Conservation (phyloP, 2,113 vertebrate genomes). For the Rhinogobius similis region DNA sequence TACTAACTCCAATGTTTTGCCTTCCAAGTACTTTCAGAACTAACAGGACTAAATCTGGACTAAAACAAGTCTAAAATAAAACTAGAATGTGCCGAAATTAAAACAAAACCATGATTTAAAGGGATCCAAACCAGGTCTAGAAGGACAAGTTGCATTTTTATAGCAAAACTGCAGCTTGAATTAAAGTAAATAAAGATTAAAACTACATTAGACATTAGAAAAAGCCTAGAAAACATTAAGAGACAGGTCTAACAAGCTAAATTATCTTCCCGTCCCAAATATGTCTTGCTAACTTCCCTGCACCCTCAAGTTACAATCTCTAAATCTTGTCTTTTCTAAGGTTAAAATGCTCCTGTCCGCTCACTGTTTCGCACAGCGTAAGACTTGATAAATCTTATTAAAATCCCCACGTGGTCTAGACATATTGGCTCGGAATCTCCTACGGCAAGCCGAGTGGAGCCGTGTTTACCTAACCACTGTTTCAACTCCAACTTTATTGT, state of each 20-base stretch:
- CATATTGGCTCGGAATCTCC: not conserved
- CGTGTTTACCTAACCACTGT: conserved; percentile 14
- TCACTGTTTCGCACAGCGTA: not conserved
- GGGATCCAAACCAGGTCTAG: too few relatives aligned
- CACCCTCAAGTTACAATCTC: not conserved
- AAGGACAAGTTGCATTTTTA: not conserved
- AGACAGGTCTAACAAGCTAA: not conserved
- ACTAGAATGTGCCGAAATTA: too few relatives aligned
- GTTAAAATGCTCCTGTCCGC: not conserved
- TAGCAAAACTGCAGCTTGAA: not conserved
- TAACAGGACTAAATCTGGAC: too few relatives aligned
- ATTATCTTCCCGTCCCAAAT: not conserved
- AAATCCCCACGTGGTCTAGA: not conserved
- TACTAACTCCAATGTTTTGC: too few relatives aligned
- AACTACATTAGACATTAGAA: not conserved
- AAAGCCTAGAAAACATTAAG: not conserved
- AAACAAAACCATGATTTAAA: too few relatives aligned
- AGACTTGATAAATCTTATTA: conserved; percentile 7
- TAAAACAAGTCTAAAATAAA: too few relatives aligned
- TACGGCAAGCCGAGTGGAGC: conserved; percentile 5
- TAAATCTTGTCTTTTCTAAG: not conserved
- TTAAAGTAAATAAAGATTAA: not conserved
- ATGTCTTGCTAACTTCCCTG: not conserved
- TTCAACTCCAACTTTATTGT: conserved; percentile 8
- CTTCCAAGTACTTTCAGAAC: too few relatives aligned